Percentiles rank a stretch among this genome's conserved stretches.
These are phyloP conservation scores for Peromyscus maniculatus DNA, from an alignment of 2,113 vertebrate genomes.

Conservation along the genomic window DNA sequence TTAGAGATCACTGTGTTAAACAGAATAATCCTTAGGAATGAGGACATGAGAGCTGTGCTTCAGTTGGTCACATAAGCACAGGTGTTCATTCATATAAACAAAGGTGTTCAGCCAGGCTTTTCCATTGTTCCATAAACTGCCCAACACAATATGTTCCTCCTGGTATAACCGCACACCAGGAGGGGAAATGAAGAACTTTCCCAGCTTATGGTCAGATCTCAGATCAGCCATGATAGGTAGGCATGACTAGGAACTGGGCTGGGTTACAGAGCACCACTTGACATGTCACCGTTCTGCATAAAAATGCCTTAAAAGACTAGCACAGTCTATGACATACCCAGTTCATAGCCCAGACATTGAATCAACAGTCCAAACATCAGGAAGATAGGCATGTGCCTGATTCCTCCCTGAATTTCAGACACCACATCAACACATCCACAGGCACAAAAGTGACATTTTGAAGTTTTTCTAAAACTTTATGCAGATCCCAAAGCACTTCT, in stretches of 20 bases:
- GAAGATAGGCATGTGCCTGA: neutral
- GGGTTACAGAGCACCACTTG: neutral
- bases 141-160: neutral
- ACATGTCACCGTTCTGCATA: neutral
- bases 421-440: conserved; percentile 20
- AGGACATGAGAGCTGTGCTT: neutral
- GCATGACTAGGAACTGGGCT: neutral
- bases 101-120: neutral
- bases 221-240: neutral
- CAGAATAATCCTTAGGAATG: neutral
- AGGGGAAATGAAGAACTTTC: neutral
- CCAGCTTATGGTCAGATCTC: neutral
- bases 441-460: conserved; percentile 23
- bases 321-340: neutral
- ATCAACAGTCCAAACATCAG: conserved; percentile 19
- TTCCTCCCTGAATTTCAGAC: conserved; percentile 38
- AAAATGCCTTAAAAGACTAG: neutral
- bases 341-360: conserved; percentile 24
- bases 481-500: neutral
- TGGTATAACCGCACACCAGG: neutral
- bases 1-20: neutral
- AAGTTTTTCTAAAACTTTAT: conserved; percentile 52
- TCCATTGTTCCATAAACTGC: neutral
- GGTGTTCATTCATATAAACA: neutral
- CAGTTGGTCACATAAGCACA: neutral